Conservation (phyloP, 2,888 invertebrate species). For the Tetragnatha montana region DNA sequence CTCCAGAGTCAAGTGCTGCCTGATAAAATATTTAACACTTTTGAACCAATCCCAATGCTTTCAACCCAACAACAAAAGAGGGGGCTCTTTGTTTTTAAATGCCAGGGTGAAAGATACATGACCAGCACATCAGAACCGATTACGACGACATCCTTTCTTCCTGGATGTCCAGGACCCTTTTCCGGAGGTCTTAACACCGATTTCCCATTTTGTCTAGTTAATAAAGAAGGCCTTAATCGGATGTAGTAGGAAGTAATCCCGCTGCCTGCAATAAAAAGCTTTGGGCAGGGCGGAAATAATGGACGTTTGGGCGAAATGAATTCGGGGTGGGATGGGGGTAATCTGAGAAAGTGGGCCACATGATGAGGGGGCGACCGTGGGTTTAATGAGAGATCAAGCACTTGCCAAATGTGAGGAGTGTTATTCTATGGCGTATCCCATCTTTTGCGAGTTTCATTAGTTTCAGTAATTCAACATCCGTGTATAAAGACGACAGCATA, state of each 20-base stretch:
- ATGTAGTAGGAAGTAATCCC: constrained; percentile 56
- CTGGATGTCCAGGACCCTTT: constrained; percentile 26
- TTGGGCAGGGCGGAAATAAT: constrained; percentile 33
- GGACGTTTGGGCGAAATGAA: constrained; percentile 40
- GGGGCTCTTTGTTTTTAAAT: neutral
- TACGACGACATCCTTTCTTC: constrained; percentile 23
- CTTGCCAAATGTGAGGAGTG: neutral
- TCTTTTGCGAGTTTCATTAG: neutral
- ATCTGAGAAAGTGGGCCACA: constrained; percentile 32
- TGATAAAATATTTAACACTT: neutral
- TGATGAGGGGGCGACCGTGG: constrained; percentile 14
- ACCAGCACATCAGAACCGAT: constrained; percentile 31
- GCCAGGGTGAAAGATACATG: constrained; percentile 25
- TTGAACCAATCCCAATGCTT: neutral
- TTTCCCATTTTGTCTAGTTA: constrained; percentile 57
- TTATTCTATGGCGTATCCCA: neutral
- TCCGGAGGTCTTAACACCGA: constrained; percentile 42
- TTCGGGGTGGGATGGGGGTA: constrained; percentile 37
- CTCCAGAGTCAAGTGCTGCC: neutral
- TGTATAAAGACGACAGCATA: no score
- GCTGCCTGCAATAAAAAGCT: constrained; percentile 45
- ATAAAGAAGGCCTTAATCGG: constrained; percentile 61
- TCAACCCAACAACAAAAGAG: neutral
- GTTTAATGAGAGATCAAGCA: neutral
- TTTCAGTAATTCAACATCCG: no score